Conservation (phyloP, 2,888 invertebrate genomes). For the Leptarthrus brevirostris region DNA sequence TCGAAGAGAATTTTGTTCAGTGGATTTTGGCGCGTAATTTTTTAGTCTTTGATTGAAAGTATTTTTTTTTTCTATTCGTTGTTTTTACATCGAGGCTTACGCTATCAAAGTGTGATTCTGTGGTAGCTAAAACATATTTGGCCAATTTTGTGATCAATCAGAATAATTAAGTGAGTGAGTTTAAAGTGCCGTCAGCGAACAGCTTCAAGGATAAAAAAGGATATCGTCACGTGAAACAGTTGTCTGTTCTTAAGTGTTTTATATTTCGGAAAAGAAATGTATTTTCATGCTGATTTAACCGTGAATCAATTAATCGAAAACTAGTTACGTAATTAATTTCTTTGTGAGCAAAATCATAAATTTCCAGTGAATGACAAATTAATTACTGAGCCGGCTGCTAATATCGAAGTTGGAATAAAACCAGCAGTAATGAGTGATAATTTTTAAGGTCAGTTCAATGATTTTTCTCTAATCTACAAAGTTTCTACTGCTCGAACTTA, state of each 20-base stretch:
- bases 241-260: not conserved
- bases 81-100: too few species aligned
- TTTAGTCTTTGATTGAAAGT: not conserved
- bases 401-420: conserved; percentile 25
- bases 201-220: conserved; percentile 1
- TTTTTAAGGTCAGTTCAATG: conserved; percentile 40
- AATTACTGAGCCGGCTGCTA: not conserved
- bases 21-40: conserved; percentile 20
- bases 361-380: not conserved
- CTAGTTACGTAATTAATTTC: not conserved
- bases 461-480: conserved; percentile 1
- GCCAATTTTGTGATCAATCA: conserved; percentile 19
- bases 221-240: too few species aligned
- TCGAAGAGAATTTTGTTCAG: not conserved
- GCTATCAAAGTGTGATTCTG: too few species aligned
- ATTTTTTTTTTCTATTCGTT: not conserved
- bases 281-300: not conserved
- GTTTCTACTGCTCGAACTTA: too few species aligned
- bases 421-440: conserved; percentile 32
- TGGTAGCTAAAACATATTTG: too few species aligned
- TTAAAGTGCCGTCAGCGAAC: not conserved
- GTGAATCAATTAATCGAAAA: not conserved
- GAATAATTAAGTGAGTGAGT: conserved; percentile 14
- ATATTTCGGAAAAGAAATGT: not conserved
- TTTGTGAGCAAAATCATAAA: conserved; percentile 1